Evolutionary conservation across 2,888 invertebrate genomes (phyloP).

Genomic region (Carpatolechia fugitivella): DNA sequence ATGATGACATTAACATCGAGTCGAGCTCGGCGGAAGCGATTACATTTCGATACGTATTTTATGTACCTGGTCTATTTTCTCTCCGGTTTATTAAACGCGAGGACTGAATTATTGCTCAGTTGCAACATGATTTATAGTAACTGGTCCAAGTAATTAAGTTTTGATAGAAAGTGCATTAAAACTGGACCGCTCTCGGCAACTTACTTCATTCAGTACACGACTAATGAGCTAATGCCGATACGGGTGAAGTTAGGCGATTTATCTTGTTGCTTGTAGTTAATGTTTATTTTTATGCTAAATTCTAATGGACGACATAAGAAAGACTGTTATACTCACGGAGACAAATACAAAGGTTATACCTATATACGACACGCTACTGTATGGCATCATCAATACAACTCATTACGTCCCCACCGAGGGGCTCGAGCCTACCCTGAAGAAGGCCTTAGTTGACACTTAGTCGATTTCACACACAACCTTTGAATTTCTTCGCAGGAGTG

Average conservation of each 20-base stretch:
- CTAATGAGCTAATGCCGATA: background rate
- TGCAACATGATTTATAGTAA: constrained; percentile 37
- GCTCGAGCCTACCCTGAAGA: too few relatives aligned
- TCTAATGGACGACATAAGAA: too few relatives aligned
- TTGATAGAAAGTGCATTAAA: constrained; percentile 29
- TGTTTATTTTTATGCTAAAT: background rate
- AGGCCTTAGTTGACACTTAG: too few relatives aligned
- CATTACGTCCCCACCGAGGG: too few relatives aligned
- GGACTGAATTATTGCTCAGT: constrained; percentile 32
- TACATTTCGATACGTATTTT: constrained; percentile 5
- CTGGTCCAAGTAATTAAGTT: constrained; percentile 36
- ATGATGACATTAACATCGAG: constrained; percentile 2
- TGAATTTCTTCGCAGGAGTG: too few relatives aligned
- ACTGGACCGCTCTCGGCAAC: constrained; percentile 22
- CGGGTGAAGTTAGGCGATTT: background rate
- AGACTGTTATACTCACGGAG: too few relatives aligned
- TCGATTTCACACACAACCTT: too few relatives aligned
- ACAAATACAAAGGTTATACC: too few relatives aligned
- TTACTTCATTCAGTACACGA: too few relatives aligned
- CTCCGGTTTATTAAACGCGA: constrained; percentile 20
- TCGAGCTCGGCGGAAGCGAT: constrained; percentile 4
- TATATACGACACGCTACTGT: too few relatives aligned
- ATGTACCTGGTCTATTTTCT: constrained; percentile 15
- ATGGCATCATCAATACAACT: too few relatives aligned
- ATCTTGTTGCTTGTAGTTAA: background rate